phyloP scores from a whole-genome alignment of 1,140 invertebrate genomes.

The Littorina saxatilis region DNA sequence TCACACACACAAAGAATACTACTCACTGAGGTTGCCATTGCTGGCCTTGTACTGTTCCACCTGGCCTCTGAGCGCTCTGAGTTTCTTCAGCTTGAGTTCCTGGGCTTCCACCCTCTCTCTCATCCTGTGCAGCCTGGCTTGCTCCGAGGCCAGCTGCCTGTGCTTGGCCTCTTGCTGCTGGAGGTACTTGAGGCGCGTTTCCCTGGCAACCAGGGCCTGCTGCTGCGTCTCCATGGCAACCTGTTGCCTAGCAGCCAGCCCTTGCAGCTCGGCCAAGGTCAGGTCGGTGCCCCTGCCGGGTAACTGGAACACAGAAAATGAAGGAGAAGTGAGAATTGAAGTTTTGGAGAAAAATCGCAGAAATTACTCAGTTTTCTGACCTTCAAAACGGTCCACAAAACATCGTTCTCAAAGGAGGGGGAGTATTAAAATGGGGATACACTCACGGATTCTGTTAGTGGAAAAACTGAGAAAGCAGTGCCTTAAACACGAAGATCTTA shows the following conservation, averaged over 20 bases:
- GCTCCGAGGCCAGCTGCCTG: constrained; percentile 90
- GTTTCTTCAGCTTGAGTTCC: constrained; percentile 92
- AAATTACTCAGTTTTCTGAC: too few relatives aligned
- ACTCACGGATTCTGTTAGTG: background rate
- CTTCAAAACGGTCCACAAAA: background rate
- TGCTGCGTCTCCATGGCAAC: constrained; percentile 96
- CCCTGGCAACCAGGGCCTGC: constrained; percentile 91
- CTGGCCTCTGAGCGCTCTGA: constrained; percentile 92
- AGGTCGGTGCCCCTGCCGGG: constrained; percentile 85
- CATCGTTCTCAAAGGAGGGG: too few relatives aligned
- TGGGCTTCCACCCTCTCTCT: constrained; percentile 94
- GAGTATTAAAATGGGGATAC: too few relatives aligned
- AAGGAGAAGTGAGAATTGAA: too few relatives aligned
- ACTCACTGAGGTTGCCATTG: constrained; percentile 92
- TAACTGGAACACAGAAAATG: constrained; percentile 80
- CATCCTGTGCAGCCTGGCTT: constrained; percentile 89
- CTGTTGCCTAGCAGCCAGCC: constrained; percentile 96
- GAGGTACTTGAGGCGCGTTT: constrained; percentile 94
- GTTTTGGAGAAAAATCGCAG: background rate
- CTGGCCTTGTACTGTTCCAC: constrained; percentile 93
- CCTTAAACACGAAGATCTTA: too few relatives aligned
- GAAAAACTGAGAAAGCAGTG: too few relatives aligned
- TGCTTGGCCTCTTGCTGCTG: constrained; percentile 92
- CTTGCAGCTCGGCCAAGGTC: constrained; percentile 93
- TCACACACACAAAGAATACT: background rate